Percentiles rank a stretch among this genome's conserved stretches.
phyloP scores from a whole-genome alignment of 2,113 vertebrate genomes.

The Alligator sinensis region DNA sequence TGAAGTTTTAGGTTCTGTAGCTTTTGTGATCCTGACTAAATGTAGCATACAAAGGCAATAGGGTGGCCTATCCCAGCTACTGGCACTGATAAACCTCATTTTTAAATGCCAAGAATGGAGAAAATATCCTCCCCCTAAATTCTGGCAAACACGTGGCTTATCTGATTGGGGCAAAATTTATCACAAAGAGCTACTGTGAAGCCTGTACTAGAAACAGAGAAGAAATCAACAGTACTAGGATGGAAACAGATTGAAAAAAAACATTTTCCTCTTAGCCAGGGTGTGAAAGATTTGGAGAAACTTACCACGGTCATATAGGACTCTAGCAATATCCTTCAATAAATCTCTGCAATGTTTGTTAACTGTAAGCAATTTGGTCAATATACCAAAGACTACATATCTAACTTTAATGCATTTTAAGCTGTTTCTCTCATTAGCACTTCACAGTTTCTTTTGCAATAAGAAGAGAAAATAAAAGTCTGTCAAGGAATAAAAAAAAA shows the following conservation, averaged over 20 bases:
- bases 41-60: not conserved
- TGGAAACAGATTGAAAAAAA: not conserved
- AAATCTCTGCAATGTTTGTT: not conserved
- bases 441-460: slow-evolving; percentile 21
- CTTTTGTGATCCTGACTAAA: not conserved
- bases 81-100: not conserved
- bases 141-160: not conserved
- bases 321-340: not conserved
- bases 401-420: slow-evolving; percentile 27
- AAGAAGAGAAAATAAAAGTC: not conserved
- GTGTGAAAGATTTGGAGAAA: not conserved
- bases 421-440: slow-evolving; percentile 51
- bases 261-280: not conserved
- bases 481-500: slow-evolving; percentile 30
- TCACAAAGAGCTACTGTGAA: not conserved
- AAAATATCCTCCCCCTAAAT: not conserved
- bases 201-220: not conserved
- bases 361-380: not conserved
- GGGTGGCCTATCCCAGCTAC: not conserved
- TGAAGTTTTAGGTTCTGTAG: slow-evolving; percentile 7
- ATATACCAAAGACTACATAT: slow-evolving; percentile 27
- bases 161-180: not conserved
- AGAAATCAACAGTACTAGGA: not conserved
- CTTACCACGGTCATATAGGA: not conserved
- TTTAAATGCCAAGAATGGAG: slow-evolving; percentile 35